These are phyloP conservation scores for Chironomus riparius DNA, from an alignment of 2,888 invertebrate genomes.

Conservation along the genomic window DNA sequence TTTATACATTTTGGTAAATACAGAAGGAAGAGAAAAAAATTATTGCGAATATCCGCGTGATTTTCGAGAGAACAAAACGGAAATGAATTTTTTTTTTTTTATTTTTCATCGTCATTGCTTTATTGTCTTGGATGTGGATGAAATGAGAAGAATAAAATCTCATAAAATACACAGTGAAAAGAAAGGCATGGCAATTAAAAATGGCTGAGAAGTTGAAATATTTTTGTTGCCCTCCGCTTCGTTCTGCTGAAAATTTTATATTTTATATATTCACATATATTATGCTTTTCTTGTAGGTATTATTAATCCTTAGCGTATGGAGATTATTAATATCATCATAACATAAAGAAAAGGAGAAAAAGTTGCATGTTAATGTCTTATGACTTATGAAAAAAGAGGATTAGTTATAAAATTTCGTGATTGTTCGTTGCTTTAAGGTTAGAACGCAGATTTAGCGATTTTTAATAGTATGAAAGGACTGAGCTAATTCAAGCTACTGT, in stretches of 20 bases:
- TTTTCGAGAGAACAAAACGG: background rate
- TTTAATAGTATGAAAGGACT: too few species aligned
- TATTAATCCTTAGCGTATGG: slow-evolving; percentile 7
- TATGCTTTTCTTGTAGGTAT: background rate
- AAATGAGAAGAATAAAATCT: background rate
- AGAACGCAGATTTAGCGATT: too few species aligned
- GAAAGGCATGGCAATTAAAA: background rate
- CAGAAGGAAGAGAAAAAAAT: background rate
- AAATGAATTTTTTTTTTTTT: too few species aligned
- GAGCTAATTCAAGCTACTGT: too few species aligned
- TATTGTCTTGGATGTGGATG: background rate
- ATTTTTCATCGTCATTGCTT: background rate
- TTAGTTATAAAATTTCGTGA: background rate
- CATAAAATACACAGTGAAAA: background rate
- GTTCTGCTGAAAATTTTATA: background rate
- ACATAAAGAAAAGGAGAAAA: background rate
- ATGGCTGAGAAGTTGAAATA: background rate
- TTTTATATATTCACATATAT: background rate
- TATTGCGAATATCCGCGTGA: background rate
- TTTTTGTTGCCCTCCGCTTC: background rate
- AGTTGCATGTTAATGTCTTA: background rate
- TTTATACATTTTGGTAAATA: background rate
- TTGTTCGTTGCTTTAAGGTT: too few species aligned
- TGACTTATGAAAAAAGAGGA: background rate
- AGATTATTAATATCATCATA: slow-evolving; percentile 7